Conservation (phyloP, 2,888 invertebrate species). For the Spicauda simplicius region DNA sequence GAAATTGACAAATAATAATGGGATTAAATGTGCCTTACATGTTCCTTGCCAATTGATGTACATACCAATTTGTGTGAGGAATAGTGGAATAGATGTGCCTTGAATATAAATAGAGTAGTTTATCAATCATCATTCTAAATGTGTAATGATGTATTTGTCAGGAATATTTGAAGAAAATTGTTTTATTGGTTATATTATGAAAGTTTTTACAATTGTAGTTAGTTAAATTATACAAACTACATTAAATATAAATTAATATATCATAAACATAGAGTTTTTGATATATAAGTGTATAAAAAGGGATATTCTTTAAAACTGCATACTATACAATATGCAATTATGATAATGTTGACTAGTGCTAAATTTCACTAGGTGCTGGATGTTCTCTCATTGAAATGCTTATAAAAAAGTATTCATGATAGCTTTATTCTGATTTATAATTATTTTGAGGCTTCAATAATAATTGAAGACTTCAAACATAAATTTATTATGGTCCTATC, state of each 20-base stretch:
- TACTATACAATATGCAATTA: not conserved
- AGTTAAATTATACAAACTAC: not conserved
- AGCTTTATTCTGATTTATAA: not conserved
- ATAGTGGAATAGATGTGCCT: conserved; percentile 31
- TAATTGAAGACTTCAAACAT: not conserved
- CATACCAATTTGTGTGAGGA: conserved; percentile 23
- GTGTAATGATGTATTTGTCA: not conserved
- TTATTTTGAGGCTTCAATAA: not conserved
- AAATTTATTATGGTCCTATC: no score
- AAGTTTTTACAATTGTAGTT: conserved; percentile 7
- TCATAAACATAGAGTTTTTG: not conserved
- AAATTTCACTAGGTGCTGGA: conserved; percentile 30
- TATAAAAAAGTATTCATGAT: not conserved
- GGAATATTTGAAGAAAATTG: not conserved
- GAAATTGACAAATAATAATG: conserved; percentile 72
- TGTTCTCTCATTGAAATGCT: not conserved
- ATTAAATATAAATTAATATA: not conserved
- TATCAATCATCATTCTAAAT: conserved; percentile 18
- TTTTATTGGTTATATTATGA: not conserved
- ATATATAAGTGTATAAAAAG: not conserved
- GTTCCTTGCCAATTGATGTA: conserved; percentile 28
- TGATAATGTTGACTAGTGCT: conserved; percentile 8
- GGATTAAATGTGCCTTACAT: conserved; percentile 65
- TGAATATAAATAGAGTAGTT: conserved; percentile 18
- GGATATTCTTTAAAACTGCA: not conserved